Conservation (phyloP, 2,888 invertebrate genomes). For the Apamea sordens region DNA sequence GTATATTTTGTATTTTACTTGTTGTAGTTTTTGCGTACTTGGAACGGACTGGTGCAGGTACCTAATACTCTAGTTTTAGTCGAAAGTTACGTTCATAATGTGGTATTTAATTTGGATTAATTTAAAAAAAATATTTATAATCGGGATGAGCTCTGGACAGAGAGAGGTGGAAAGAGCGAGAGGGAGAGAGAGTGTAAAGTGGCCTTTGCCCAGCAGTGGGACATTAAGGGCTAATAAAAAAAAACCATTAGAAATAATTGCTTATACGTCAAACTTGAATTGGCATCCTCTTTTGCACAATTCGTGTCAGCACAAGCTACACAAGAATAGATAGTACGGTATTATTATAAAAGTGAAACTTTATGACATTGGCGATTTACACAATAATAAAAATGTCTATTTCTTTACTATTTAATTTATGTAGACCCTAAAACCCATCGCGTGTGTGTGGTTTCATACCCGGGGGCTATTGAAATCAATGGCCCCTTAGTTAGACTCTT, state of each 20-base stretch:
- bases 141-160: not conserved
- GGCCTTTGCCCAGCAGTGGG: not conserved
- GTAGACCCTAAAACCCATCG: not conserved
- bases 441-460: not conserved
- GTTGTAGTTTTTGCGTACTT: conserved; percentile 37
- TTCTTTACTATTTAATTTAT: not conserved
- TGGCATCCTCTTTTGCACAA: not conserved
- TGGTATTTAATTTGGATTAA: not conserved
- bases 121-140: not conserved
- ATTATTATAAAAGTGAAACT: not conserved
- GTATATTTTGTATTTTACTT: conserved; percentile 33
- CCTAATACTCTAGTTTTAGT: not conserved
- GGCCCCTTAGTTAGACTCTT: not conserved
- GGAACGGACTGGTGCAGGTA: conserved; percentile 41
- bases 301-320: too few relatives aligned
- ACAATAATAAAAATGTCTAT: not conserved
- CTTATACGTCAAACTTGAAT: not conserved
- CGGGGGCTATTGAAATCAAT: not conserved
- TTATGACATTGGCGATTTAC: not conserved
- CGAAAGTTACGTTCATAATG: not conserved
- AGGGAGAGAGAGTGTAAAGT: too few relatives aligned
- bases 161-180: not conserved
- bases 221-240: not conserved
- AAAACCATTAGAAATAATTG: not conserved
- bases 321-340: not conserved